Base-by-base conservation (phyloP, 2,888 invertebrate genomes). In the Polymixis flavicincta region DNA sequence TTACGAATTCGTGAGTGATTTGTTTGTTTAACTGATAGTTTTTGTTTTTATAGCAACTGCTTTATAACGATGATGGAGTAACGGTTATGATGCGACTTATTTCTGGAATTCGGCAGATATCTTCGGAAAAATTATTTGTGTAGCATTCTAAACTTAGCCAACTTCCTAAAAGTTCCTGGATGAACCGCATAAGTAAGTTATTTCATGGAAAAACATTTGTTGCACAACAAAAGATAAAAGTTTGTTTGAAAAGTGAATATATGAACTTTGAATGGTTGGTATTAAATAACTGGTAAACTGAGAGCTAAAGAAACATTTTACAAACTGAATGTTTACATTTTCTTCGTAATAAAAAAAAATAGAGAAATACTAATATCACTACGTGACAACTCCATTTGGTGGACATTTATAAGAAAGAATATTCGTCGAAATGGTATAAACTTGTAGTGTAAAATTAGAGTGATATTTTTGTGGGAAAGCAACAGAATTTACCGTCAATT, bases 1-100 rank as follows among this genome's bases (percentile, higher is more conserved):
- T 54, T 28, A 57, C 42, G 14, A 59, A 25, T 72, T 69, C 14
- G 8, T 17, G 42, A 57, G 45, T 45, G 28, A 71, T 74, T 73
- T 68, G 9, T 81, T 50, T 50, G 17, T 65, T 32, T 55, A 67
- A 61, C 67, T 37, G 28, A 42, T 14, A 59, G 3, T n/a, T 54
- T 64, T 32, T 48, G 17, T 4, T 61, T 60, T 32, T 28, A 28
- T 52, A 42, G 14, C 11, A 13, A 55, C 37, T 42, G n/a, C 42
- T 68, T 67, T 60, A 22, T 32, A 3, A 14, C 17, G 9, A 9
- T 28, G 6, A 52, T 19, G 19, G 8, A 9, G 48, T 55, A n/a
- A 11, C 1, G 0, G 19, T 9, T 13, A 50, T 17, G n/a, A 14
- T 74, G 37, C 57, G 32, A 32, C n/a, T 59, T 73, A 28, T 22